phyloP scores from a whole-genome alignment of 1,140 invertebrate genomes.

The Nixonia krombeini region DNA sequence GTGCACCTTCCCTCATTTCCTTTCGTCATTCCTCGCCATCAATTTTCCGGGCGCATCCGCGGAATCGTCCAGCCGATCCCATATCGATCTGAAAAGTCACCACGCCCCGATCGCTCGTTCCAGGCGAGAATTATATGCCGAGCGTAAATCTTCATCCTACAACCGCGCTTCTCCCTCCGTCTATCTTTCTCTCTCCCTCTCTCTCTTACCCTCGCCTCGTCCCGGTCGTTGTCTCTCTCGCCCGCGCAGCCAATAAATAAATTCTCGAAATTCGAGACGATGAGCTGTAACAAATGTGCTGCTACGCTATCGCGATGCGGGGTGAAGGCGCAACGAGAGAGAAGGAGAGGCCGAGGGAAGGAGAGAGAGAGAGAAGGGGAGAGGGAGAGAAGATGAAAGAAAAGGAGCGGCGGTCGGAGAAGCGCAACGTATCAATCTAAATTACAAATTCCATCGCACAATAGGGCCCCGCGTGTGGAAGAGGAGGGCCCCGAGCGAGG shows the following conservation, averaged over 20 bases:
- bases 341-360: no score
- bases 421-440: conserved; percentile 51
- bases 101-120: conserved; percentile 34
- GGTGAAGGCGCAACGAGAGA: conserved; percentile 14
- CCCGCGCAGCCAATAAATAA: conserved; percentile 38
- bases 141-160: conserved; percentile 39
- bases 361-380: conserved; percentile 26
- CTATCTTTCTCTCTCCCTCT: no score
- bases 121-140: conserved; percentile 30
- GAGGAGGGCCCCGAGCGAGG: conserved; percentile 35
- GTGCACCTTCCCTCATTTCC: conserved; percentile 28
- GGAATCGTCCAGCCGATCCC: conserved; percentile 21
- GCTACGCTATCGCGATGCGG: conserved; percentile 36
- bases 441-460: conserved; percentile 53
- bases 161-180: conserved; percentile 21
- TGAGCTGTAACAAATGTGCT: conserved; percentile 34
- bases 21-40: conserved; percentile 24
- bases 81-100: conserved; percentile 43
- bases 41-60: conserved; percentile 29
- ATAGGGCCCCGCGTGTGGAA: conserved; percentile 30
- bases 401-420: conserved; percentile 25
- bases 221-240: conserved; percentile 16
- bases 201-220: no score
- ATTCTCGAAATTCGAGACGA: conserved; percentile 46
- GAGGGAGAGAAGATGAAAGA: conserved; percentile 16